Conservation (phyloP, 2,888 invertebrate genomes). For the Nemoura dubitans region DNA sequence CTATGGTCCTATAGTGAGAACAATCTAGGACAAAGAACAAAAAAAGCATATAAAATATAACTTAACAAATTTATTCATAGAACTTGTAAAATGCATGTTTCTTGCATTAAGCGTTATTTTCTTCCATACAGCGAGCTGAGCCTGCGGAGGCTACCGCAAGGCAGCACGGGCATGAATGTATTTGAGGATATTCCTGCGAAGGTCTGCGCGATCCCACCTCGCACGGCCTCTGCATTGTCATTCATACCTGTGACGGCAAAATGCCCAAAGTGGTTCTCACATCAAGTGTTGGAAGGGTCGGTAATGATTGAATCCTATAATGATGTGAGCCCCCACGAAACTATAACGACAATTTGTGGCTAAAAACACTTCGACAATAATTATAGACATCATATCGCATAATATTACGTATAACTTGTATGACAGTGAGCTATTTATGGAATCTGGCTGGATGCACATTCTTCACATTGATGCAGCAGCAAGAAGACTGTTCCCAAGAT, state of each 20-base stretch:
- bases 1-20: no score
- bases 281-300: constrained; percentile 24
- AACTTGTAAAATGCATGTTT: no score
- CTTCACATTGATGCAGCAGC: constrained; percentile 20
- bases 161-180: no score
- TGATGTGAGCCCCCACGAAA: background rate
- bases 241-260: constrained; percentile 30
- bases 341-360: constrained; percentile 36
- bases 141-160: no score
- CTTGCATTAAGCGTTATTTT: no score
- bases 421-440: constrained; percentile 39
- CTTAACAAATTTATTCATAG: no score
- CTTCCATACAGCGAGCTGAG: no score
- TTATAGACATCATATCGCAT: constrained; percentile 28
- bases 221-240: constrained; percentile 45
- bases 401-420: constrained; percentile 32
- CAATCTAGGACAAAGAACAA: no score
- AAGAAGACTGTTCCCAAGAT: constrained; percentile 9
- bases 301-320: constrained; percentile 20
- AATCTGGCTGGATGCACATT: constrained; percentile 33
- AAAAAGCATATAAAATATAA: no score
- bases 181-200: constrained; percentile 20
- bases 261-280: constrained; percentile 29
- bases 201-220: background rate
- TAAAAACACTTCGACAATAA: constrained; percentile 24